Evolutionary conservation across 2,113 vertebrate species (phyloP), one percentile per base, ranked within the genome.

Genomic region (Pseudorectes ferrugineus): DNA sequence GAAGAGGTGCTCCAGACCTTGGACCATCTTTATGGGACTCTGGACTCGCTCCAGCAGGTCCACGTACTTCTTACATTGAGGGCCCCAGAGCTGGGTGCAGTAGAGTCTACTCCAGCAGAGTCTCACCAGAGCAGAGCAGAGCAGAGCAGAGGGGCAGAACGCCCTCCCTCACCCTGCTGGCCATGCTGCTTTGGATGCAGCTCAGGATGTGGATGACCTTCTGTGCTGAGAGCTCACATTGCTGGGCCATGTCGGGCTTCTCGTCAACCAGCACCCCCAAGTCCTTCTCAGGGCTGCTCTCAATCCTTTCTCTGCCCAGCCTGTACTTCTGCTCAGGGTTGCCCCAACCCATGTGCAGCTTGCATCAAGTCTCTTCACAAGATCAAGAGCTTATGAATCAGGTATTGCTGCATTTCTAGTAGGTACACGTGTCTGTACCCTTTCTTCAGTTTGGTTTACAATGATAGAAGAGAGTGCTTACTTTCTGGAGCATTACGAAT

Each of bases 371-470:
- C 40, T 78, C 46, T 35, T 46, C 25, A 58, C 2, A 1, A 88
- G 59, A 79, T 45, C 58, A 57, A 20, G 2, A 46, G 31, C 23
- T 66, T 55, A 18, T 4, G 7, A 66, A 66, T 63, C 22, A 59
- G 51, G 2, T 26, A 57, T 5, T 0, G 0, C 54, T 72, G 26
- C 23, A 10, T 21, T 88, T 85, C 46, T n/a, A 59, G 25, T 4
- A n/a, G 0, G 2, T 70, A 70, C 40, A 14, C 0, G 5, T 8
- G 42, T n/a, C 85, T 48, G 20, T 25, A 80, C 8, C 18, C 35
- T 43, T 52, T 49, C 67, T 57, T 62, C 93, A 46, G 16, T 62
- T 67, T 66, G 18, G 51, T 49, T 74, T 86, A 25, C 6, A 2
- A 11, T 13, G 12, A 57, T 12, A 76, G 63, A 95, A 55, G 38